phyloP scores from a whole-genome alignment of 2,113 vertebrate genomes.

The Halcyon senegalensis region DNA sequence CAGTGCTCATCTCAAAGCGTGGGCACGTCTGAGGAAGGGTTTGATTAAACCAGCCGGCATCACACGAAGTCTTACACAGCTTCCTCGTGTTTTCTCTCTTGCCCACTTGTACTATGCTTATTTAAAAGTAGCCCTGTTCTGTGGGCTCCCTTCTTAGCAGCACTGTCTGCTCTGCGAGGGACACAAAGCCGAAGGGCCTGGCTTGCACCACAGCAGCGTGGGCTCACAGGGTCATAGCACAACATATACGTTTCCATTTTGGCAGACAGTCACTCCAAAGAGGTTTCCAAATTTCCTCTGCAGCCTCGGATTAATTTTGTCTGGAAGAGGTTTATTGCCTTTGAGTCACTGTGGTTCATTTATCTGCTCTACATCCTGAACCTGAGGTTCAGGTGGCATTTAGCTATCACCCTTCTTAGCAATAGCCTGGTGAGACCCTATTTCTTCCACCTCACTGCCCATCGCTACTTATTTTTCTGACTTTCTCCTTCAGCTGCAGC shows the following conservation, averaged over 20 bases:
- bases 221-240: background rate
- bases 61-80: background rate
- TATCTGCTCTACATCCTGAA: slow-evolving; percentile 37
- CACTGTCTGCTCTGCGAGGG: background rate
- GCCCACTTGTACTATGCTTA: background rate
- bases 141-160: background rate
- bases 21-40: background rate
- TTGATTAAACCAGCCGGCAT: background rate
- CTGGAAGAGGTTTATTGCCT: slow-evolving; percentile 30
- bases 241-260: background rate
- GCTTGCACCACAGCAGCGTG: background rate
- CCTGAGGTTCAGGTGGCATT: slow-evolving; percentile 27
- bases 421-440: background rate
- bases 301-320: slow-evolving; percentile 55
- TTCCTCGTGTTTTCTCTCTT: background rate
- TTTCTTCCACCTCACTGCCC: background rate
- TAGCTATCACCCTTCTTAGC: slow-evolving; percentile 13
- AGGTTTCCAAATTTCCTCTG: slow-evolving; percentile 54
- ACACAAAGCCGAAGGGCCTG: background rate
- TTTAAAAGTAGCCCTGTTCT: background rate
- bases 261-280: slow-evolving; percentile 10
- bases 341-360: slow-evolving; percentile 27
- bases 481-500: background rate
- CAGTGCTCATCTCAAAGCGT: background rate
- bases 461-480: background rate